Conservation (phyloP, 2,888 invertebrate genomes). For the Diaperis boleti region DNA sequence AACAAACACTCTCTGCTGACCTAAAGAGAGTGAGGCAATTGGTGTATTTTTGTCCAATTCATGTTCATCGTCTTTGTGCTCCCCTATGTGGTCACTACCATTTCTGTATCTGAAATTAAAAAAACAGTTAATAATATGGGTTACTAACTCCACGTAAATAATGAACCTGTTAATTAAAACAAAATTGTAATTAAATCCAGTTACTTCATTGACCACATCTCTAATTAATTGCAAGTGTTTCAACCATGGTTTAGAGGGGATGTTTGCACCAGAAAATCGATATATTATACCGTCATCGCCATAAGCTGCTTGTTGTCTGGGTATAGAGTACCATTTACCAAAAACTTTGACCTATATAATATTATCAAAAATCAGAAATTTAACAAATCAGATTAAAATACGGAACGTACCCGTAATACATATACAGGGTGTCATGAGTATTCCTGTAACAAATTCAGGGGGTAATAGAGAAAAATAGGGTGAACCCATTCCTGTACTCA, state of each 20-base stretch:
- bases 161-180: constrained; percentile 76
- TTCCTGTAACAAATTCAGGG: no score
- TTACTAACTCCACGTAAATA: no score
- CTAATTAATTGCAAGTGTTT: constrained; percentile 68
- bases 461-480: no score
- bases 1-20: constrained; percentile 74
- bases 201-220: constrained; percentile 67
- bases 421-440: no score
- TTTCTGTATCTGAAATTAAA: constrained; percentile 72
- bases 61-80: constrained; percentile 78
- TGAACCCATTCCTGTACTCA: no score
- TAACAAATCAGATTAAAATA: no score
- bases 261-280: constrained; percentile 73
- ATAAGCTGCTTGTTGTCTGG: constrained; percentile 77
- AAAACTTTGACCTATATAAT: constrained; percentile 71
- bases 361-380: no score
- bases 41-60: constrained; percentile 73
- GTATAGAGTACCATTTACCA: constrained; percentile 76
- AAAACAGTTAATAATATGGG: background rate
- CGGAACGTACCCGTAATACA: no score
- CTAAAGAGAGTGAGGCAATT: constrained; percentile 78
- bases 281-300: constrained; percentile 76
- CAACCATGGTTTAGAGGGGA: constrained; percentile 76
- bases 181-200: constrained; percentile 74
- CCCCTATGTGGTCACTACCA: constrained; percentile 78